Evolutionary conservation across 2,797 vertebrate genomes (phyloP).

Genomic region (Pangasius sanitwongsei): DNA sequence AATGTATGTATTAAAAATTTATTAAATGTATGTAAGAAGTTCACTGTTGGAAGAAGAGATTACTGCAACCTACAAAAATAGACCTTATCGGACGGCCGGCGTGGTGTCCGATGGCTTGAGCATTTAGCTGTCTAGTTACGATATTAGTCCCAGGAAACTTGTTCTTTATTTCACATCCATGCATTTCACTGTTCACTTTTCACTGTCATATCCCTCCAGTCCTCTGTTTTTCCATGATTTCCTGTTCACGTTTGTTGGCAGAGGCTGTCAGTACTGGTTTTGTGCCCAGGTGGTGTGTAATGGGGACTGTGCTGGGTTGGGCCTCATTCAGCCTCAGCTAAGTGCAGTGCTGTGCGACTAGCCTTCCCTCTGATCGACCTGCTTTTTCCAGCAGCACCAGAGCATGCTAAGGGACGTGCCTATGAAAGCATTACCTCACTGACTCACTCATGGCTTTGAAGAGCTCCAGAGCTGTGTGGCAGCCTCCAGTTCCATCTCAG

Average conservation of each 20-base stretch:
- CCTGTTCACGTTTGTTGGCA: conserved; percentile 57
- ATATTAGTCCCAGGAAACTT: conserved; percentile 19
- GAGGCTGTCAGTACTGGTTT: conserved; percentile 48
- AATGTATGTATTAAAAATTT: neutral
- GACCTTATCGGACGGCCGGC: conserved; percentile 12
- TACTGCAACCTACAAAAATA: neutral
- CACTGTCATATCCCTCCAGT: neutral
- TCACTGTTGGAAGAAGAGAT: neutral
- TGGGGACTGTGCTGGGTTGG: conserved; percentile 59
- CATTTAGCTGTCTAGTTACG: neutral
- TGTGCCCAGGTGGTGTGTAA: conserved; percentile 62
- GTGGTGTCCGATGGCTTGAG: neutral
- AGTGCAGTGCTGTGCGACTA: conserved; percentile 46
- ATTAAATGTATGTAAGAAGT: neutral
- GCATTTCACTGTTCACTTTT: conserved; percentile 26
- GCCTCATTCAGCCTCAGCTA: conserved; percentile 48
- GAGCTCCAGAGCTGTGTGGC: conserved; percentile 53
- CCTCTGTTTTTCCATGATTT: conserved; percentile 58
- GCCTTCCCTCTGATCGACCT: conserved; percentile 53
- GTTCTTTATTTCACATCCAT: conserved; percentile 41
- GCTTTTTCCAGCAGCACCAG: conserved; percentile 62
- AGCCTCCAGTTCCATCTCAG: conserved; percentile 18
- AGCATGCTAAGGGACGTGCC: conserved; percentile 60
- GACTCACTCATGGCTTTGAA: conserved; percentile 55
- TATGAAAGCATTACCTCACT: conserved; percentile 68